Conservation (phyloP, 1,140 invertebrate species). For the Luehdorfia chinensis region DNA sequence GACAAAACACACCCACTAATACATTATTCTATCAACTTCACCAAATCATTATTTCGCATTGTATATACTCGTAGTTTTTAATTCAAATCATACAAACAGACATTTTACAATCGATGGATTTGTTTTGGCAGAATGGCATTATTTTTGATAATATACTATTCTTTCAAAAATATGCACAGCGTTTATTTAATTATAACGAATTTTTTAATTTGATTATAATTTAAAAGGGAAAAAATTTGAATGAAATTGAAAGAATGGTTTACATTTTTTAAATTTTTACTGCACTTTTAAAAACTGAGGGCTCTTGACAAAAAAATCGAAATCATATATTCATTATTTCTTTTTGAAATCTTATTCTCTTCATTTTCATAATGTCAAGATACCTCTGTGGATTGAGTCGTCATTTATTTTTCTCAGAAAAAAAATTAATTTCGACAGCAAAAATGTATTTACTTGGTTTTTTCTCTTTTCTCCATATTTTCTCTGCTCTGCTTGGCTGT, state of each 20-base stretch:
- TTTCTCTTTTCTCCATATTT: slow-evolving; percentile 84
- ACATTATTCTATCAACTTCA: slow-evolving; percentile 16
- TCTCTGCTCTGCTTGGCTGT: slow-evolving; percentile 87
- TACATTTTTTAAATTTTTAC: slow-evolving; percentile 55
- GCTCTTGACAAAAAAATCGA: slow-evolving; percentile 48
- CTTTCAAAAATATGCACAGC: slow-evolving; percentile 27
- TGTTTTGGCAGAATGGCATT: slow-evolving; percentile 69
- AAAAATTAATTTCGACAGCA: slow-evolving; percentile 72
- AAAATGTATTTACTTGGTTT: slow-evolving; percentile 80
- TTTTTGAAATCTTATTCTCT: slow-evolving; percentile 13
- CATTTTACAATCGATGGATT: slow-evolving; percentile 18
- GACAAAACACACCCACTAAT: slow-evolving; percentile 56
- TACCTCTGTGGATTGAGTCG: slow-evolving; percentile 65
- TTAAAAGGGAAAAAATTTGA: slow-evolving; percentile 2
- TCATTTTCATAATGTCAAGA: slow-evolving; percentile 48
- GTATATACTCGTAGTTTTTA: too few relatives aligned
- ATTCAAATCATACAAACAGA: slow-evolving; percentile 5
- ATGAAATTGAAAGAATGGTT: slow-evolving; percentile 51
- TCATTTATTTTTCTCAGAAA: slow-evolving; percentile 71
- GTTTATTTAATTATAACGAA: neutral
- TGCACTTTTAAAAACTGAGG: slow-evolving; percentile 69
- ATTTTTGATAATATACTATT: slow-evolving; percentile 39
- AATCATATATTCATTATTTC: slow-evolving; percentile 1
- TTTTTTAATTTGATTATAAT: too few relatives aligned
- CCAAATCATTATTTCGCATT: slow-evolving; percentile 15